Percentiles rank a stretch among this genome's conserved stretches.
phyloP scores from a whole-genome alignment of 2,113 vertebrate genomes.

The Serinus canaria region DNA sequence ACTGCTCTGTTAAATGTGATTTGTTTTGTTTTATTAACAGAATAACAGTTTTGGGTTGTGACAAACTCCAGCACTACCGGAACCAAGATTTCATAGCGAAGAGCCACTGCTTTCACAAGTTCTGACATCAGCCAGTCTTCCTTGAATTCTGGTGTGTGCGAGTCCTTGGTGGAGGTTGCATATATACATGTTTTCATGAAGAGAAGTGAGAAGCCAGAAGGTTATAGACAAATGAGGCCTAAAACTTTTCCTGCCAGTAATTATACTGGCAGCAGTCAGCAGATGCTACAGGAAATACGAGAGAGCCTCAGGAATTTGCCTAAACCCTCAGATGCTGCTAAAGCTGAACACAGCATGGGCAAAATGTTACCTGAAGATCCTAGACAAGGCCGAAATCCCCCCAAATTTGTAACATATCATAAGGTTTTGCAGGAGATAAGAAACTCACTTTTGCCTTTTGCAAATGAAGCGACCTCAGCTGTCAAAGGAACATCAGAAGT shows the following conservation, averaged over 20 bases:
- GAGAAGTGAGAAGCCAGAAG: constrained; percentile 96
- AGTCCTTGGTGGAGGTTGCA: constrained; percentile 71
- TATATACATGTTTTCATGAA: constrained; percentile 95
- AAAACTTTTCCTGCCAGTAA: constrained; percentile 97
- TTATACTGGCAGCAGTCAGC: constrained; percentile 92
- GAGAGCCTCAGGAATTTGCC: constrained; percentile 93
- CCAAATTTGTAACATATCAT: constrained; percentile 87
- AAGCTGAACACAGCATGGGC: constrained; percentile 75
- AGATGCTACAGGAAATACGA: constrained; percentile 97
- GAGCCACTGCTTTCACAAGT: not conserved
- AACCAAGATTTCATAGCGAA: not conserved
- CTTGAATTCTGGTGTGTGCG: constrained; percentile 24
- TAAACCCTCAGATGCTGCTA: constrained; percentile 87
- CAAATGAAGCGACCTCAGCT: constrained; percentile 80
- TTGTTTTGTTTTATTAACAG: constrained; percentile 36
- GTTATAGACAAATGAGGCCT: constrained; percentile 97
- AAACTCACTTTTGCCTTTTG: constrained; percentile 90
- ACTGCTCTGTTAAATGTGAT: not conserved
- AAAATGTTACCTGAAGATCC: constrained; percentile 85
- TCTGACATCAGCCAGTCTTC: constrained; percentile 27
- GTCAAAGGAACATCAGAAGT: constrained; percentile 76
- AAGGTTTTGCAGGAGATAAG: constrained; percentile 95
- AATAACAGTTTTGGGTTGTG: not conserved
- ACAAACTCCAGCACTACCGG: not conserved
- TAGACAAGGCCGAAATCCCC: constrained; percentile 85